Evolutionary conservation across 2,888 invertebrate species (phyloP), one percentile per base, ranked within the genome.

Genomic region (Nephrotoma flavescens): DNA sequence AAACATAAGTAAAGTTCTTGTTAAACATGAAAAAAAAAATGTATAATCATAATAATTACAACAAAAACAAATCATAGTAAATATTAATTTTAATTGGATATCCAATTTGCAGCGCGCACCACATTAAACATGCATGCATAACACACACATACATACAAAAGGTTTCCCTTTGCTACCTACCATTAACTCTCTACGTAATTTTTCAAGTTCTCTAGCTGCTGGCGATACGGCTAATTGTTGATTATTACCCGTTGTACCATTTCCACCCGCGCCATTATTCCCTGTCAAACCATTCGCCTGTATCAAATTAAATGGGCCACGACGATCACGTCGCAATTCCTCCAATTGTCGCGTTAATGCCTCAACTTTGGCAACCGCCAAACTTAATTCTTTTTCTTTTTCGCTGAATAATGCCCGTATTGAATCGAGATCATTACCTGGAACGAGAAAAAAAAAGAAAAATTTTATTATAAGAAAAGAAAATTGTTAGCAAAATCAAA

Each of bases 351-450:
- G 93, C 88, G 98, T 98, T 90, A 99, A 93, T 92, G 98, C 97
- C 90, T 99, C 98, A 90, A 99, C 99, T 92, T 98, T 98, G 90
- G 97, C 97, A 90, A 99, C 98, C n/a, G 99, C 99, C 93, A 98
- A 93, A 87, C 97, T 96, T 88, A 99, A 93, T 92, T 99, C 98
- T 92, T 98, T 98, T 91, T 99, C 99, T 91, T 99, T 99, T 91
- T 98, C 98, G 93, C 97, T 98, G 94, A 98, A 99, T 87, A 98
- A 94, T 88, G 97, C 97, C 90, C 98, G 95, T 91, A 98, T 98
- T 89, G 98, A 97, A 93, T 99, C 98, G 92, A 99, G 94, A 93
- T 99, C 99, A 91, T 97, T 97, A 90, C 97, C 97, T 97, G 93
- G 87, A 84, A 84, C 84, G 87, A 87, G 86, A 86, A 52, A 88